Base-by-base conservation (phyloP, 2,888 invertebrate genomes). In the Dolichopus griseipennis region DNA sequence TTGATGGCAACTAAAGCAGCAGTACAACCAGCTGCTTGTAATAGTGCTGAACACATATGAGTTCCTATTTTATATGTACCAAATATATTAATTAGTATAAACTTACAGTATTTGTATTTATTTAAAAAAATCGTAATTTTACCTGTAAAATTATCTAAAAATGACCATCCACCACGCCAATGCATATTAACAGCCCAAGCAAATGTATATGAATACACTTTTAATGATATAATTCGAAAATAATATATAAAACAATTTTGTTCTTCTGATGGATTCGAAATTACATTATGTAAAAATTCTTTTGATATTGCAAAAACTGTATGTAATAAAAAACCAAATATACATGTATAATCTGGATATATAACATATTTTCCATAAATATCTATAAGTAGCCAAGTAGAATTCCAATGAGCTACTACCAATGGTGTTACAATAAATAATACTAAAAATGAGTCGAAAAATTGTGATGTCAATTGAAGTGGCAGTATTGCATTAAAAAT, bases 291-390 rank as follows among this genome's bases (percentile, higher is more conserved):
- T 9, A 83, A 74, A 33, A 74, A 73, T 21, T 80, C 85, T 79
- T 85, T 84, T 52, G 84, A 71, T 66, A 89, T 75, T 0, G 87
- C 84, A 70, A 88, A 86, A n/a, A 82, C 77, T 10, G 83, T 74
- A 72, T 88, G 87, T 37, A 88, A 75, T 0, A 82, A 72, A 6
- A 83, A 79, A 1, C 88, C 87, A 52, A 86, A 75, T 1, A 84
- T 67, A 71, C 83, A 85, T 65, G 41, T 79, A 82, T 72, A 70
- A 68, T 66, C 67, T 27, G 71, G 68, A 41, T 65, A 37, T 62
- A 18, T 66, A 75, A 84, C 83, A 72, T 83, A 82, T 65, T 81
- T 74, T 0, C 76, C 69, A 73, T 84, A 78, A 61, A 79, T 70
- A 68, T 84, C 83, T 81, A 85, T 80, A 66, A 84, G 75, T 41